Base-by-base conservation (phyloP, 2,797 vertebrate genomes). In the Bradypodion ventrale region DNA sequence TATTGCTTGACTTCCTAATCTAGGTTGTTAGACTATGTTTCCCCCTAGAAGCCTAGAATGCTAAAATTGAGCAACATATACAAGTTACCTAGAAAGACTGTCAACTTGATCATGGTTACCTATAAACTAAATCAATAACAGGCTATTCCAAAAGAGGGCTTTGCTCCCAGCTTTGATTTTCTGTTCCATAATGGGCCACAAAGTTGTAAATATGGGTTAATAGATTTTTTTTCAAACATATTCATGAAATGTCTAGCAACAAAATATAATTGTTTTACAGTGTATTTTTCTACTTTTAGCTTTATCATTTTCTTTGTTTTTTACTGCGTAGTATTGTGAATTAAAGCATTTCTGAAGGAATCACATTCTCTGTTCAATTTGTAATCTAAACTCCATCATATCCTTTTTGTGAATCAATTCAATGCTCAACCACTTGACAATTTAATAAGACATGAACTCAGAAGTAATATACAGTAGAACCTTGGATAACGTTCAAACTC, bases 271-370 rank as follows among this genome's bases (percentile, higher is more conserved):
- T 87, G 89, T 91, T 86, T 93, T 89, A 84, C 66, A 78, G 60
- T 92, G 90, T 94, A 94, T 94, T 95, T 95, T 96, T 95, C 94
- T 95, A 95, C 91, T 94, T 90, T 87, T 93, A 89, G 86, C 92
- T 93, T 88, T 92, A 87, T 93, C 88, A 85, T 94, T 94, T 89
- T 89, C 91, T 93, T 92, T 93, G 91, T 85, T 91, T 79, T 93
- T 93, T 87, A 83, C 87, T 87, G 93, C 93, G 88, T 95, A 94
- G 87, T 80, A 85, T 73, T 88, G 87, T 89, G 86, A 91, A 94
- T 93, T 92, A 94, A 94, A 93, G 90, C 76, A 89, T 94, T 94
- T 92, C 81, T 92, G 92, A 92, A 92, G 92, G 85, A 96, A 94
- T 95, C 94, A 94, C 84, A 87, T 92, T 92, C 86, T 91, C 93